Base-by-base conservation (phyloP, 2,888 invertebrate genomes). In the Drosophila nigricruria region DNA sequence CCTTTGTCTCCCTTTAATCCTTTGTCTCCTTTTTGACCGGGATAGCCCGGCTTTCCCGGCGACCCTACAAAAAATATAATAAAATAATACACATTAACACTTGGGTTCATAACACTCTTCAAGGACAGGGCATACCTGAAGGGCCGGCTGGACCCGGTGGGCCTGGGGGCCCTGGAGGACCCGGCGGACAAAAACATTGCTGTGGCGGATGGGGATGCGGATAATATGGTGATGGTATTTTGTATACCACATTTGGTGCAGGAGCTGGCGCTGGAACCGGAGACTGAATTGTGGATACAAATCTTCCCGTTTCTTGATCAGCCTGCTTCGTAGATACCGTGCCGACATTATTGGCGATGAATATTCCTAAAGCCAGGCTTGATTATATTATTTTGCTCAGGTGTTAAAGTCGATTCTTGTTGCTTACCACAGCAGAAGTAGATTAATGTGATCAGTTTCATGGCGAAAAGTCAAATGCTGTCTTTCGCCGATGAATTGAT, bases 401-500 rank as follows among this genome's bases (percentile, higher is more conserved):
- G 5, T 5, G 10, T n/a, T 8, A 14, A 20, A 34, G 27, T n/a
- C n/a, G 12, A 32, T 3, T 30, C 50, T 16, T 34, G 9, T 4
- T 40, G 43, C 81, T 82, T 75, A 88, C 86, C 71, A 53, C 85
- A 49, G 54, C 70, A 73, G 61, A 77, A 49, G 57, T 71, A 61
- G 32, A 64, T 52, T 49, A 68, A 59, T 82, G 70, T 64, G 68
- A 70, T 57, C 85, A 64, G 76, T 42, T 61, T 75, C 86, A 86
- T 86, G 70, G 66, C 64, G 57, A 59, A 53, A 70, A 59, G 56
- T 23, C 68, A 56, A 73, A 57, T 86, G 88, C 50, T 72, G 49
- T 20, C 56, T 73, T 71, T 75, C 36, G 38, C 58, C 65, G 27
- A n/a, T 43, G 47, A 50, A 63, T 65, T 61, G 42, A 74, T 66